A percentile compares a stretch with the other conserved stretches of the same genome.
Evolutionary conservation across 2,888 invertebrate species (phyloP).

Genomic region (Drosophila setosimentum): DNA sequence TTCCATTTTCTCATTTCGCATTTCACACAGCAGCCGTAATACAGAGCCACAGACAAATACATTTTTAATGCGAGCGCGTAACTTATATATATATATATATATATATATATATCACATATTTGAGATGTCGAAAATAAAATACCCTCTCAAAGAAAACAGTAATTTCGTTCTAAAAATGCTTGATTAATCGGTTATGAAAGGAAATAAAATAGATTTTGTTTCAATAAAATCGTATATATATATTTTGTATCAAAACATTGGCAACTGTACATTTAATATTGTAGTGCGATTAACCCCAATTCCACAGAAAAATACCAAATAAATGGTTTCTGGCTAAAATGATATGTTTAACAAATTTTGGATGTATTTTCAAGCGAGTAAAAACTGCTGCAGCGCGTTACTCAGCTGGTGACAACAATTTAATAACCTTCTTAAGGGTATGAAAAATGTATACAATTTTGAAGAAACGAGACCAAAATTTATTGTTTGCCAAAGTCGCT

Average conservation of each 20-base stretch:
- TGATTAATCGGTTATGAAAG: not conserved
- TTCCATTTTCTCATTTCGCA: constrained; percentile 42
- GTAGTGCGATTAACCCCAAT: not conserved
- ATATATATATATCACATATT: not conserved
- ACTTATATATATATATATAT: constrained; percentile 20
- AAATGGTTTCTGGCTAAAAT: not conserved
- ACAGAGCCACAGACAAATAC: constrained; percentile 67
- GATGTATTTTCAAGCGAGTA: not conserved
- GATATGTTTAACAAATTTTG: not conserved
- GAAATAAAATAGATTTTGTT: no score
- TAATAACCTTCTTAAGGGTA: constrained; percentile 14
- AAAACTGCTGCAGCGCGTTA: not conserved
- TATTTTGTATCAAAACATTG: no score
- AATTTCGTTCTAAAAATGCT: not conserved
- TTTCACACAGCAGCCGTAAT: constrained; percentile 38
- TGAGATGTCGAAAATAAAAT: not conserved
- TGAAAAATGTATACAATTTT: constrained; percentile 15
- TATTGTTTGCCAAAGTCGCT: constrained; percentile 46
- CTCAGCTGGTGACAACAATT: constrained; percentile 16
- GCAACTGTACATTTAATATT: no score
- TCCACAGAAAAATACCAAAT: not conserved
- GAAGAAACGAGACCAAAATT: constrained; percentile 38
- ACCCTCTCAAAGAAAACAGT: not conserved
- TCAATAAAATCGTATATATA: no score
- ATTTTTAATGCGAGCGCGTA: constrained; percentile 66